Conservation (phyloP, 2,113 vertebrate species). For the Callaeas wilsoni region DNA sequence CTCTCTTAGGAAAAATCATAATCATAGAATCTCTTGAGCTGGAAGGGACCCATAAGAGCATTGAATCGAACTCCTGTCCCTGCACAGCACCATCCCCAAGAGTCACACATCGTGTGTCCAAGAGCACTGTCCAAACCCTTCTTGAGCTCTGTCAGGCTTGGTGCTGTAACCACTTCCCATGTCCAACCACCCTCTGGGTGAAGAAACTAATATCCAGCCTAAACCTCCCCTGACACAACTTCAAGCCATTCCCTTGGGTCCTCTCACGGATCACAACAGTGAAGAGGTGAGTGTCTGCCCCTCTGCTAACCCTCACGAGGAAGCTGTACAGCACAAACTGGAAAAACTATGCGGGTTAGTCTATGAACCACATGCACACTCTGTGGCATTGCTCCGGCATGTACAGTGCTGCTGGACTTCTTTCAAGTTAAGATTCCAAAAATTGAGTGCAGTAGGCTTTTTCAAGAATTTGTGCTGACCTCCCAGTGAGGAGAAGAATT, state of each 20-base stretch:
- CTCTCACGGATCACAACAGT: fast-evolving
- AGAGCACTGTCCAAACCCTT: not conserved
- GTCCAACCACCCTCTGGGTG: too few species aligned
- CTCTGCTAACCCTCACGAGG: too few species aligned
- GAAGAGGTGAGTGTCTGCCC: too few species aligned
- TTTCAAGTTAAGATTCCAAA: not conserved
- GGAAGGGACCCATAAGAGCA: not conserved
- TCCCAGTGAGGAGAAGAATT: not conserved
- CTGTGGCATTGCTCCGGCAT: fast-evolving
- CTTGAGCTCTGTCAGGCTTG: not conserved
- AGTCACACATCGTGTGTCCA: not conserved
- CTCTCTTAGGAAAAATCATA: not conserved
- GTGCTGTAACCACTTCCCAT: not conserved
- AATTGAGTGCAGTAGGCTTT: not conserved
- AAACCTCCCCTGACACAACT: not conserved
- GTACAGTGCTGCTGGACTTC: not conserved
- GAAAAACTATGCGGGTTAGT: not conserved
- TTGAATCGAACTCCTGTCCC: fast-evolving
- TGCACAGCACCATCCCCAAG: not conserved
- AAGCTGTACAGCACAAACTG: not conserved
- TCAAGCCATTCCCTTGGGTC: fast-evolving
- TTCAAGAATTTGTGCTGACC: not conserved
- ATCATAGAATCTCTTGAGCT: not conserved
- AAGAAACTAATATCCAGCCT: not conserved
- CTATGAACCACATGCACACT: too few species aligned